Base-by-base conservation (phyloP, 2,888 invertebrate species). In the Tinea semifulvella region DNA sequence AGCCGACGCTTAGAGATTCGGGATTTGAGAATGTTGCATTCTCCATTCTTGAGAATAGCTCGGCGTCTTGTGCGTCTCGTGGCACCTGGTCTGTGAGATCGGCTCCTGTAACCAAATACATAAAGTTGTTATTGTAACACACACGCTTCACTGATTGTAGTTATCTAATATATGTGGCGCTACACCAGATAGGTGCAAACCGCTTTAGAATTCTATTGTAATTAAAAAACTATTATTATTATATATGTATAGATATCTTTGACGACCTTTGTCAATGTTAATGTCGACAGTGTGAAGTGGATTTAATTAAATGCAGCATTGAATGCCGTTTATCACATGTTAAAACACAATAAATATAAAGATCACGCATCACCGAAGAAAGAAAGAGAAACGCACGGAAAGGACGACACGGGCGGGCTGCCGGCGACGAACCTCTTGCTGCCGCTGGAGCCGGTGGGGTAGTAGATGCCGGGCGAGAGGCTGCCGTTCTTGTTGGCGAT, bases 31-130 rank as follows among this genome's bases (percentile, higher is more conserved):
- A 97, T 92, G 74, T 98, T 98, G 79, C 96, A 96, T 62, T 96
- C 96, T 40, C 98, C 98, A 81, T 94, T 97, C 75, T 98, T 98
- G 63, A 94, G 88, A 45, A 98, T 90, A 1, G 96, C 93, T 19
- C 98, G 85, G 50, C 91, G 83, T 35, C 92, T 87, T 44, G 91
- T 84, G 61, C 91, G 87, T 42, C 91, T 82, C 55, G 84, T 82
- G 51, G 83, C 85, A 11, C 88, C 88, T 46, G 87, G 85, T 52
- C 89, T 83, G 61, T 86, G 87, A 55, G 83, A 84, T 54, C 89
- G 86, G 63, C 85, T 88, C 82, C 89, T 89, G 79, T 48, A 77
- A 81, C 62, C 55, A 71, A 54, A 60, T 56, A 55, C 57, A 58
- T 53, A 49, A 56, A 51, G 54, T 49, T 56, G 55, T 61, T 31